Conservation (phyloP, 2,888 invertebrate genomes). For the Troides aeacus region DNA sequence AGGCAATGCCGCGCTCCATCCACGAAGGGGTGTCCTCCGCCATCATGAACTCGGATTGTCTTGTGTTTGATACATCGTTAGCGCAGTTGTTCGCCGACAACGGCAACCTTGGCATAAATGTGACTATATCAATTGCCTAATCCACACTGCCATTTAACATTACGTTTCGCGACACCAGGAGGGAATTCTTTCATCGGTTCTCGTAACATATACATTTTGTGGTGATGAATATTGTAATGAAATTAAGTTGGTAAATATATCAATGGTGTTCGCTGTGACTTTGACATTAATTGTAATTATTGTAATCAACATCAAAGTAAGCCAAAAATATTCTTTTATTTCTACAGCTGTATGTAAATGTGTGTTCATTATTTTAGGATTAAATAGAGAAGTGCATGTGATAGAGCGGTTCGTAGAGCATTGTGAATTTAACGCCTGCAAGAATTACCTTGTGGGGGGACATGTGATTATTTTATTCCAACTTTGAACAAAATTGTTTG, state of each 20-base stretch:
- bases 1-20: slow-evolving; percentile 98
- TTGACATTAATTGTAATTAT: slow-evolving; percentile 42
- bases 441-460: slow-evolving; percentile 33
- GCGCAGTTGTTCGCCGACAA: slow-evolving; percentile 99
- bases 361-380: slow-evolving; percentile 70
- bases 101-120: slow-evolving; percentile 99
- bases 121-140: slow-evolving; percentile 97
- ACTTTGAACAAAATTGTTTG: slow-evolving; percentile 33
- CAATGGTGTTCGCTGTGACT: slow-evolving; percentile 19
- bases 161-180: slow-evolving; percentile 9
- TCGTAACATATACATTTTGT: slow-evolving; percentile 21
- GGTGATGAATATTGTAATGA: slow-evolving; percentile 3
- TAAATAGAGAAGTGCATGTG: slow-evolving; percentile 58
- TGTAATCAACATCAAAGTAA: slow-evolving; percentile 56
- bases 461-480: slow-evolving; percentile 32
- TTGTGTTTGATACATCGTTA: slow-evolving; percentile 98
- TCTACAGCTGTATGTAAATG: slow-evolving; percentile 58
- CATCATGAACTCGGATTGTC: slow-evolving; percentile 98
- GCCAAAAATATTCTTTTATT: slow-evolving; percentile 66
- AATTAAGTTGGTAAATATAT: slow-evolving; percentile 16
- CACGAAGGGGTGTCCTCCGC: slow-evolving; percentile 99
- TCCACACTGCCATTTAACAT: slow-evolving; percentile 39
- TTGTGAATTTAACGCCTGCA: slow-evolving; percentile 11
- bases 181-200: slow-evolving; percentile 28
- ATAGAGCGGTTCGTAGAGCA: slow-evolving; percentile 29